Evolutionary conservation across 2,113 vertebrate genomes (phyloP).

Genomic region (Balaeniceps rex): DNA sequence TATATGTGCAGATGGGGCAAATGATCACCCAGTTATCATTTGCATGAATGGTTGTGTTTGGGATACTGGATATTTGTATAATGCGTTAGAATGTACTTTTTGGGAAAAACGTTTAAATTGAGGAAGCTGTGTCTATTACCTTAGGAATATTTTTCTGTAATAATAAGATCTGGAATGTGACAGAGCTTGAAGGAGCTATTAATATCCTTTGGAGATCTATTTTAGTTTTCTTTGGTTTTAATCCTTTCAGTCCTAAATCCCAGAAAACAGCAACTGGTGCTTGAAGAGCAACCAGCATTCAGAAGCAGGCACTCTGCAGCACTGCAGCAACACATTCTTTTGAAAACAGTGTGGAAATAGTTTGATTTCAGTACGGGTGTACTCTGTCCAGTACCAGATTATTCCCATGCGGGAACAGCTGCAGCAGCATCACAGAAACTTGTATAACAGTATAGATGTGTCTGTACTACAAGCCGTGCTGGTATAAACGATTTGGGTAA

Average conservation of each 20-base stretch:
- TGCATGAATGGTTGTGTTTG: not conserved
- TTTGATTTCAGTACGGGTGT: not conserved
- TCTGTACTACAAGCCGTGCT: not conserved
- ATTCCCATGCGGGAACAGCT: not conserved
- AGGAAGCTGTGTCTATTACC: not conserved
- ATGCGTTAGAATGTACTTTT: not conserved
- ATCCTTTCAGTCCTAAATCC: constrained; percentile 33
- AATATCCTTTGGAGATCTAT: not conserved
- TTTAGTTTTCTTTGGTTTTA: constrained; percentile 30
- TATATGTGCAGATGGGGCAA: not conserved
- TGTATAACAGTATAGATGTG: not conserved
- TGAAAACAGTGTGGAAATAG: not conserved
- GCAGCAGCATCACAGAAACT: not conserved
- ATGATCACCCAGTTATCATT: not conserved
- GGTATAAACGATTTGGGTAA: not conserved
- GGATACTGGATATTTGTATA: not conserved
- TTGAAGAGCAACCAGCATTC: not conserved
- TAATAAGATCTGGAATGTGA: not conserved
- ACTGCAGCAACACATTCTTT: not conserved
- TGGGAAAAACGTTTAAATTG: not conserved
- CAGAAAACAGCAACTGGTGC: not conserved
- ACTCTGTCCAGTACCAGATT: not conserved
- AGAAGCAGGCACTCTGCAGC: not conserved
- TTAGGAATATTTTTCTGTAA: constrained; percentile 1
- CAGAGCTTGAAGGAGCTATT: not conserved